Evolutionary conservation across 2,113 vertebrate species (phyloP).

Genomic region (Triplophysa rosa): DNA sequence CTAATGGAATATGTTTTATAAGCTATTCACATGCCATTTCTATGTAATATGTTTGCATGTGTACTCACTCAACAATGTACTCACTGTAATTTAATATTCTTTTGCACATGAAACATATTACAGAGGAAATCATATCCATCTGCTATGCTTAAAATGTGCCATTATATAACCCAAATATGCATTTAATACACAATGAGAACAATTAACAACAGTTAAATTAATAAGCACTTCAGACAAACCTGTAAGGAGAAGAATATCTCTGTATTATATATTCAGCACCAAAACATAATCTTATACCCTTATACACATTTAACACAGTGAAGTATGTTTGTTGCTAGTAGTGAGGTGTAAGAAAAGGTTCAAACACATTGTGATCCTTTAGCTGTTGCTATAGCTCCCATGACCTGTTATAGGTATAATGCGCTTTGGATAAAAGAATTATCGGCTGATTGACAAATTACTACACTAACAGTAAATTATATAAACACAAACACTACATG

Average conservation of each 20-base stretch:
- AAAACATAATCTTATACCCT: background rate
- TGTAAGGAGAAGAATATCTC: constrained; percentile 45
- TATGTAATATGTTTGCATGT: background rate
- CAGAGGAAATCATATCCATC: constrained; percentile 15
- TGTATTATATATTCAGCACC: constrained; percentile 42
- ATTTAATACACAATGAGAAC: background rate
- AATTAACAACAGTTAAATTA: background rate
- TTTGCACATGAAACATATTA: constrained; percentile 22
- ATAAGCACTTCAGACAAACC: constrained; percentile 11
- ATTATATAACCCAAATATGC: constrained; percentile 6
- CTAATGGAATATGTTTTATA: background rate
- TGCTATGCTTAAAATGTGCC: constrained; percentile 3
- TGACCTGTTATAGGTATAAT: too few species aligned
- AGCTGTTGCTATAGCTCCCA: too few species aligned
- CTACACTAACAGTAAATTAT: too few species aligned
- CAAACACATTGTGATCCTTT: too few species aligned
- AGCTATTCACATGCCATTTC: background rate
- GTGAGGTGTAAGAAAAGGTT: too few species aligned
- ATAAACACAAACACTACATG: too few species aligned
- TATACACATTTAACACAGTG: too few species aligned
- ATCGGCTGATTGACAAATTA: too few species aligned
- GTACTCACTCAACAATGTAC: background rate
- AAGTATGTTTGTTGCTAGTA: too few species aligned
- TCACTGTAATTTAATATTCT: constrained; percentile 10
- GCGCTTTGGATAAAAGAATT: too few species aligned